A percentile compares a stretch with the other conserved stretches of the same genome.
Conservation (phyloP, 2,888 invertebrate species). For the Hofmannophila pseudospretella region DNA sequence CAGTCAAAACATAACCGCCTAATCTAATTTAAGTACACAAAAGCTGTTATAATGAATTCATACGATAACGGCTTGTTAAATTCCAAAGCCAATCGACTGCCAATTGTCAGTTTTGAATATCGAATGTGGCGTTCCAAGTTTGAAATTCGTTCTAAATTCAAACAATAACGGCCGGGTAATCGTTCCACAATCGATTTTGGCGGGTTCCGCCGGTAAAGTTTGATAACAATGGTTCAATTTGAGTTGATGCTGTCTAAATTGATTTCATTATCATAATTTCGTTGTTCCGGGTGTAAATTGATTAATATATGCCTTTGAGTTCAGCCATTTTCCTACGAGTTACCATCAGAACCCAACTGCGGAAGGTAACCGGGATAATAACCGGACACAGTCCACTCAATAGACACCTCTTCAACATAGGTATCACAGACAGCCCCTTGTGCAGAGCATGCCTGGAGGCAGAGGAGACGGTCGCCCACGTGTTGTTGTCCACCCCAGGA, state of each 20-base stretch:
- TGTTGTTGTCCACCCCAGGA: too few relatives aligned
- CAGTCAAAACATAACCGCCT: too few relatives aligned
- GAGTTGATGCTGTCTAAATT: constrained; percentile 2
- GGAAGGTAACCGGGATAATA: too few relatives aligned
- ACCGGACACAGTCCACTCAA: too few relatives aligned
- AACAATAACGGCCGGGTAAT: constrained; percentile 6
- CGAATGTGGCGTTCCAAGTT: constrained; percentile 7
- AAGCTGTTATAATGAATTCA: background rate
- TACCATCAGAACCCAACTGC: too few relatives aligned
- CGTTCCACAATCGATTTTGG: constrained; percentile 5
- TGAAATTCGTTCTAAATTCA: constrained; percentile 7
- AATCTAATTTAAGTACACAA: background rate
- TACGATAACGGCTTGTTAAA: constrained; percentile 3
- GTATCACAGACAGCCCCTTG: too few relatives aligned
- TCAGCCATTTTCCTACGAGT: too few relatives aligned
- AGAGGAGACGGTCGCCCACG: too few relatives aligned
- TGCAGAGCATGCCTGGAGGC: too few relatives aligned
- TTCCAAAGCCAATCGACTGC: constrained; percentile 5
- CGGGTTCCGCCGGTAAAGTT: constrained; percentile 2
- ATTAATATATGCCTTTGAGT: too few relatives aligned
- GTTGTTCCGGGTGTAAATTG: too few relatives aligned
- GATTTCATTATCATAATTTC: constrained; percentile 1
- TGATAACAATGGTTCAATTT: constrained; percentile 1
- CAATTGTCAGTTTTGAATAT: constrained; percentile 10
- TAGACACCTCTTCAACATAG: too few relatives aligned